Conservation (phyloP, 2,888 invertebrate genomes). For the Dorcus hopei region DNA sequence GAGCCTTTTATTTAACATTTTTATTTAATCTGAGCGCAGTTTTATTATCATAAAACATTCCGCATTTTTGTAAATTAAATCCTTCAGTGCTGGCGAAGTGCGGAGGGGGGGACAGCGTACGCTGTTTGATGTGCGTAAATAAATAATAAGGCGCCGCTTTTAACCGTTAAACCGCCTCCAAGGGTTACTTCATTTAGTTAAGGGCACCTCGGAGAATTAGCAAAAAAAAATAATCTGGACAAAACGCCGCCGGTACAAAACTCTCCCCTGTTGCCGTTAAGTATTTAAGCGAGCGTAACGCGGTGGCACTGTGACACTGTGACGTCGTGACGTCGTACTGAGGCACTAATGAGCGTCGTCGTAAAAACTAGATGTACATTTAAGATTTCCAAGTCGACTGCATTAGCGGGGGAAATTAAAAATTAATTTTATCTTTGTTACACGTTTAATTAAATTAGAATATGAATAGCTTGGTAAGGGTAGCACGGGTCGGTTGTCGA, state of each 20-base stretch:
- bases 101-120: constrained; percentile 7
- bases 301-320: constrained; percentile 3
- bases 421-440: constrained; percentile 51
- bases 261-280: constrained; percentile 28
- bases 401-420: constrained; percentile 42
- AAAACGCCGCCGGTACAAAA: constrained; percentile 31
- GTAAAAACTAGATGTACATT: constrained; percentile 34
- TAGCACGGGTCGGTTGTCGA: constrained; percentile 23
- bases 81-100: constrained; percentile 30
- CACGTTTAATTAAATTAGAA: constrained; percentile 49
- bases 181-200: constrained; percentile 48
- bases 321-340: constrained; percentile 11
- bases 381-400: constrained; percentile 29
- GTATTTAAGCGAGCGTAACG: constrained; percentile 4
- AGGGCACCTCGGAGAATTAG: constrained; percentile 44
- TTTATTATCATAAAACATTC: constrained; percentile 50
- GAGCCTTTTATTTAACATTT: constrained; percentile 50
- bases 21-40: constrained; percentile 49
- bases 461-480: constrained; percentile 16
- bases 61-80: constrained; percentile 50
- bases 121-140: constrained; percentile 41
- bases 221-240: constrained; percentile 49
- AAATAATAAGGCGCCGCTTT: constrained; percentile 39
- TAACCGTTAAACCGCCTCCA: constrained; percentile 40
- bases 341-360: constrained; percentile 27